phyloP scores from a whole-genome alignment of 1,140 invertebrate genomes.

The Berghia stephanieae region DNA sequence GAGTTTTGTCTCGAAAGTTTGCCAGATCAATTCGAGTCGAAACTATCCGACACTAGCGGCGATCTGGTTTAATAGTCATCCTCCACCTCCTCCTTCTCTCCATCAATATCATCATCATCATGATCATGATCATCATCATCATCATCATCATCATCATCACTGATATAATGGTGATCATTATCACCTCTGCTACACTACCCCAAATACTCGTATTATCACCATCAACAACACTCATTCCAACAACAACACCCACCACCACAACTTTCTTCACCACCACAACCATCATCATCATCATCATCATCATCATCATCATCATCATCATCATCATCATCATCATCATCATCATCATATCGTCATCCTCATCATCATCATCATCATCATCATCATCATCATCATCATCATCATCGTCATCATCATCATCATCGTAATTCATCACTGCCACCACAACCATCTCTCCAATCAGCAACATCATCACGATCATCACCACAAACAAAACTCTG shows the following conservation, averaged over 20 bases:
- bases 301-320: neutral
- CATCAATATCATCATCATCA: neutral
- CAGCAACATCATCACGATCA: neutral
- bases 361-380: neutral
- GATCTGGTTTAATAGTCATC: no score
- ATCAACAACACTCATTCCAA: neutral
- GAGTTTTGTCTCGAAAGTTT: no score
- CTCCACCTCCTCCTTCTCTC: no score
- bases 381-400: neutral
- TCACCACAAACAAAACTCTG: no score
- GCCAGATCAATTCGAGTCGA: no score
- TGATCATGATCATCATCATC: no score
- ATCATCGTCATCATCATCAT: neutral
- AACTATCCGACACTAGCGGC: no score
- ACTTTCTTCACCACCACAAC: neutral
- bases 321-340: neutral
- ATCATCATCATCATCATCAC: no score
- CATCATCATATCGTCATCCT: no score
- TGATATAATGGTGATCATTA: constrained; percentile 24
- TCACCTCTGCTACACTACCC: constrained; percentile 2
- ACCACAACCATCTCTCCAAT: no score
- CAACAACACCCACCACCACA: neutral
- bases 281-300: neutral
- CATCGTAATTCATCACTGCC: neutral
- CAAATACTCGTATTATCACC: constrained; percentile 27